Evolutionary conservation across 2,113 vertebrate genomes (phyloP).

Genomic region (Capra hircus): DNA sequence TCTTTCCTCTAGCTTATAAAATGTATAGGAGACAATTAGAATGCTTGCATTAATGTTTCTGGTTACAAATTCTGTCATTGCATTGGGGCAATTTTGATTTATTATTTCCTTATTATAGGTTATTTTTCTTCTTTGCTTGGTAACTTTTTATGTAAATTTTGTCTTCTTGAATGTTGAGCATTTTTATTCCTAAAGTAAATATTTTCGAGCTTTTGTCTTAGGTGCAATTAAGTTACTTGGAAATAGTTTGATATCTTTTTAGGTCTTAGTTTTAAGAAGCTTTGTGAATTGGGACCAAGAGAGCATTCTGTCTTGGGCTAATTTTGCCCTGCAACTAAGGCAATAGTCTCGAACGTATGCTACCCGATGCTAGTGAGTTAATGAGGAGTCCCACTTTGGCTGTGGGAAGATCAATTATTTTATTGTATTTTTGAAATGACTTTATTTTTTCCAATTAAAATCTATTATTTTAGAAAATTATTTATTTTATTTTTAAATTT

Average conservation of each 20-base stretch:
- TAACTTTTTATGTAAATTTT: neutral
- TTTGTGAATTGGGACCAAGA: neutral
- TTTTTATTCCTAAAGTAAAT: neutral
- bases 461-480: neutral
- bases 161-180: neutral
- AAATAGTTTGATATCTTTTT: neutral
- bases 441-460: neutral
- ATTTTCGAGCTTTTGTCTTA: neutral
- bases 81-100: neutral
- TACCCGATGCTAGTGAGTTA: neutral
- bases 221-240: neutral
- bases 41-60: neutral
- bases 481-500: neutral
- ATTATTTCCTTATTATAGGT: neutral
- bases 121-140: neutral
- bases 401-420: neutral
- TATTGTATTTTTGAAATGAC: neutral
- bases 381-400: neutral
- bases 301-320: neutral
- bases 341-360: fast-evolving
- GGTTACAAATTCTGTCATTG: neutral
- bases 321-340: neutral
- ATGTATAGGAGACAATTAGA: neutral
- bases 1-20: neutral
- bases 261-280: neutral